A percentile compares a stretch with the other conserved stretches of the same genome.
These are phyloP conservation scores for Ciconia boyciana DNA, from an alignment of 2,113 vertebrate species.

Conservation along the genomic window DNA sequence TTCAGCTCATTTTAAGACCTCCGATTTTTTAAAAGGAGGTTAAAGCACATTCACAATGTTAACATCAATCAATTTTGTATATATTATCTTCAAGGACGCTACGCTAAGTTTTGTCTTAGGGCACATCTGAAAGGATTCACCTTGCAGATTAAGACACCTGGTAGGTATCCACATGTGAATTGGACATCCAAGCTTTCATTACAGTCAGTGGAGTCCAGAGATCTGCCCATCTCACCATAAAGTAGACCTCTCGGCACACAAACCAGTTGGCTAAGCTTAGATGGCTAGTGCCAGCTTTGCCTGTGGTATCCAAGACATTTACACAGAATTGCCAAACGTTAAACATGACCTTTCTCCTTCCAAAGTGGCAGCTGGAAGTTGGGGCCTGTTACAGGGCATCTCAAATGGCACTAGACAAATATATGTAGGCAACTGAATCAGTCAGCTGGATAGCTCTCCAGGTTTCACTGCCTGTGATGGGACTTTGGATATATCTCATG, in stretches of 20 bases:
- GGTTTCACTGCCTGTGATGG: neutral
- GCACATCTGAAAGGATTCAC: neutral
- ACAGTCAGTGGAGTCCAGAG: neutral
- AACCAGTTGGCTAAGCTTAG: neutral
- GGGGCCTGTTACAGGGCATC: neutral
- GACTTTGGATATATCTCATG: neutral
- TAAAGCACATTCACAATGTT: neutral
- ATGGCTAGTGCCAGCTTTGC: neutral
- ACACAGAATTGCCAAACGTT: neutral
- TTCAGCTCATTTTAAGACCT: neutral
- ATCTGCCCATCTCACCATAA: neutral
- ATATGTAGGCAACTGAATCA: neutral
- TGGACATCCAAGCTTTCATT: neutral
- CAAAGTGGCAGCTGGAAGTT: neutral
- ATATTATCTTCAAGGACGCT: neutral
- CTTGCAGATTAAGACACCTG: neutral
- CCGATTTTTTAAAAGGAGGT: neutral
- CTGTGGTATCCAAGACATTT: neutral
- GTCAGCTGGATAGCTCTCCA: neutral
- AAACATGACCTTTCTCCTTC: neutral
- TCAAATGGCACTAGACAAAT: neutral
- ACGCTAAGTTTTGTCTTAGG: neutral
- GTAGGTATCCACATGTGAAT: neutral
- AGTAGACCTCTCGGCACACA: neutral
- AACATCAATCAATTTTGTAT: neutral